Evolutionary conservation across 2,113 vertebrate species (phyloP), one percentile per base, ranked within the genome.

Genomic region (Callipepla californica): DNA sequence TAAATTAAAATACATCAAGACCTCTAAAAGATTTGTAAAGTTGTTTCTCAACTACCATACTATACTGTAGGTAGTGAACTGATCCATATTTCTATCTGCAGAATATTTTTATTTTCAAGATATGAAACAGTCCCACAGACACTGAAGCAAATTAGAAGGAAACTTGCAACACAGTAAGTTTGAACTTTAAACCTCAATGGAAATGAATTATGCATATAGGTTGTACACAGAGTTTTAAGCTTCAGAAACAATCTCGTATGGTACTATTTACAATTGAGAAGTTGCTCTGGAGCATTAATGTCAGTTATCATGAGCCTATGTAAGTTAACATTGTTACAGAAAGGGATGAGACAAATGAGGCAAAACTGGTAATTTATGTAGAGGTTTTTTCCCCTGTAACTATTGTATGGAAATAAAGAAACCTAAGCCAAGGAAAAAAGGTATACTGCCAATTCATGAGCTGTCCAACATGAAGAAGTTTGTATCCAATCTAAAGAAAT

Each of bases 191-290:
- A 85, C 23, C 51, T 48, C 80, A 36, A 5, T 40, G 70, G 84
- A 87, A 89, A 96, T 92, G 38, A 91, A 91, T 92, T 81, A 87
- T 91, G 53, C 22, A 73, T 89, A 65, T 48, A 30, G 34, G 76
- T 79, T 79, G 11, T 40, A 92, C n/a, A n/a, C 25, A 72, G n/a
- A 79, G 9, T 79, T 79, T 65, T 48, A 85, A 79, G 25, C 11
- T 87, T 94, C 55, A 79, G 58, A 91, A 95, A 85, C 78, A 68
- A 72, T 76, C 19, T 78, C 47, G 6, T 75, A 32, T 79, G 32
- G 17, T 28, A 13, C 8, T 61, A 25, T 51, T 77, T 88, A 57
- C 42, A 45, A 87, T 26, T 63, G 2, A 86, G 36, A 47, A 0
- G 0, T 19, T 87, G 42, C 8, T 87, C 13, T 36, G 45, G 34